A percentile compares a stretch with the other conserved stretches of the same genome.
Conservation (phyloP, 2,888 invertebrate genomes). For the Tortricodes alternella region DNA sequence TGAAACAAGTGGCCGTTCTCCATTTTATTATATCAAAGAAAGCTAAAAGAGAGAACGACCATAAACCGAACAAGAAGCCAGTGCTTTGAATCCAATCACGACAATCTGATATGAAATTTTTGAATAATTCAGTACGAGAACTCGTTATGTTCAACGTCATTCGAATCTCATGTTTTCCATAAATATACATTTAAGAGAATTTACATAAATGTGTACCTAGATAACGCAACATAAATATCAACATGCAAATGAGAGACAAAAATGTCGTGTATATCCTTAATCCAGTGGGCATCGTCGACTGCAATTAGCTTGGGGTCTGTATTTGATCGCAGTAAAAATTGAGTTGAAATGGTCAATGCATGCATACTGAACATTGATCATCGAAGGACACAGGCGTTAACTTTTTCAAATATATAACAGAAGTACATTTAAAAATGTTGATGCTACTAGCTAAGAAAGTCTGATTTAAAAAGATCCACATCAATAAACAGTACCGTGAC, state of each 20-base stretch:
- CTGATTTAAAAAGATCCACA: too few relatives aligned
- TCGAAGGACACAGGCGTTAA: too few relatives aligned
- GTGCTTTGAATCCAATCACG: slow-evolving; percentile 4
- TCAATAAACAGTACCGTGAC: too few relatives aligned
- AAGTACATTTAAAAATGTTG: too few relatives aligned
- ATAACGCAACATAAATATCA: slow-evolving; percentile 23
- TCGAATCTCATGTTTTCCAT: slow-evolving; percentile 19
- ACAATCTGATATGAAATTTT: slow-evolving; percentile 16
- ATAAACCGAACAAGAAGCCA: slow-evolving; percentile 1
- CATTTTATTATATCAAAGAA: slow-evolving; percentile 2
- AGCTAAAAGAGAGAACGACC: background rate
- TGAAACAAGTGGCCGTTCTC: slow-evolving; percentile 3
- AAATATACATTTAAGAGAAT: slow-evolving; percentile 30
- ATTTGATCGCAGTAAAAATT: background rate
- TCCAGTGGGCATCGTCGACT: slow-evolving; percentile 8
- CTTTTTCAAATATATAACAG: too few relatives aligned
- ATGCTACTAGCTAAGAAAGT: too few relatives aligned
- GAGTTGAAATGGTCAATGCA: too few relatives aligned
- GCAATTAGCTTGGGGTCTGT: slow-evolving; percentile 16
- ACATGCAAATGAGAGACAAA: slow-evolving; percentile 28
- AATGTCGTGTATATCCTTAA: slow-evolving; percentile 23
- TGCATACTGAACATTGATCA: too few relatives aligned
- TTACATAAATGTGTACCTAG: slow-evolving; percentile 25
- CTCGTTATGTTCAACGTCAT: slow-evolving; percentile 12
- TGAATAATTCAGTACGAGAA: slow-evolving; percentile 22